Evolutionary conservation across 2,797 vertebrate genomes (phyloP), one percentile per base, ranked within the genome.

Genomic region (Coccyzus lansbergi): DNA sequence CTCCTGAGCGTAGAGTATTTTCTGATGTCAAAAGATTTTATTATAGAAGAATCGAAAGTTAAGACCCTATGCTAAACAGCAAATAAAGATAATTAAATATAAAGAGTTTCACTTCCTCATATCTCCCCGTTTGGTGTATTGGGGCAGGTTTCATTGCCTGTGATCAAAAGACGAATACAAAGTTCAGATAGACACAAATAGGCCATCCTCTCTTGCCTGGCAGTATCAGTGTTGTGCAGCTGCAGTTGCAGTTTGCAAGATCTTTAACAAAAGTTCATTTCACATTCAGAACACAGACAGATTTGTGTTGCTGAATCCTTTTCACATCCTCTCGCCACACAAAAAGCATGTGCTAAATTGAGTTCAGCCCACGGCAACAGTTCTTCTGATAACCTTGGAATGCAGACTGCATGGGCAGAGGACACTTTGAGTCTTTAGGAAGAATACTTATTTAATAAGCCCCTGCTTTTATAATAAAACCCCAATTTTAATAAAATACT

Each of bases 251-350:
- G 65, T 86, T 95, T 87, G 86, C 68, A 77, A 93, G 76, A 92
- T 96, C 84, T 90, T 93, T 92, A 95, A 90, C 90, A 77, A 77
- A 92, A 94, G 82, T 95, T 95, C 84, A 92, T 94, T 95, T 89
- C 87, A 89, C 84, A 95, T 96, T 95, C 93, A 91, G 80, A 94
- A 95, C 88, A 93, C 92, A 96, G 82, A 72, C 59, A 93, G 82
- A 82, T 92, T 88, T 93, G 85, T 94, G 92, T 93, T 94, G 88
- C 87, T 76, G 90, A 85, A 88, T 93, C 92, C 88, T 87, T 93
- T 86, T 86, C 93, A 80, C 92, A 94, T 86, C 69, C 76, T 78
- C 90, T 93, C 65, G 6, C 56, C 83, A 90, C 88, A 89, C 83
- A 95, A 72, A 92, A 95, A 83, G 69, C 79, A 68, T 80, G 82